Conservation (phyloP, 53 echinoderm and acorn worm genomes). For the Antedon mediterranea region DNA sequence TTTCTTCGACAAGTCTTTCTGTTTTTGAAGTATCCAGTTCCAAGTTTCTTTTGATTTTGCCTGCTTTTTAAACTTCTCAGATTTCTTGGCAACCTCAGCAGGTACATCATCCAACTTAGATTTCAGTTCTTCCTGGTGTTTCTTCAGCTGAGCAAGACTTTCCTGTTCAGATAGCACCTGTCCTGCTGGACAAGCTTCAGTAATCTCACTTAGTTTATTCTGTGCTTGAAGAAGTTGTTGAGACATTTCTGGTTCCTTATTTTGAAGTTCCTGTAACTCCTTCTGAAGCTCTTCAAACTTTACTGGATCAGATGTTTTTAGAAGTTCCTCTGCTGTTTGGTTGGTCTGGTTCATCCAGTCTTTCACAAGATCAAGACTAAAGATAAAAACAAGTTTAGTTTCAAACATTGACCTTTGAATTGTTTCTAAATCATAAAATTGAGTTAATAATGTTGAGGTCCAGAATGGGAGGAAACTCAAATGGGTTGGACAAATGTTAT, state of each 20-base stretch:
- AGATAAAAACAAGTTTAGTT: background rate
- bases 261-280: slow-evolving; percentile 28
- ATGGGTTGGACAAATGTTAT: too few species aligned
- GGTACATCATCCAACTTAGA: slow-evolving; percentile 16
- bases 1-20: slow-evolving; percentile 23
- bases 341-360: slow-evolving; percentile 29
- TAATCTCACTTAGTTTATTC: slow-evolving; percentile 6
- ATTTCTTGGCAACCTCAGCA: slow-evolving; percentile 17
- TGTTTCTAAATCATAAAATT: too few species aligned
- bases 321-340: slow-evolving; percentile 19
- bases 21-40: slow-evolving; percentile 25
- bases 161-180: slow-evolving; percentile 12
- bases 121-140: slow-evolving; percentile 17
- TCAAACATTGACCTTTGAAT: too few species aligned
- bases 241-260: background rate
- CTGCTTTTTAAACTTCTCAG: slow-evolving; percentile 28
- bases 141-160: slow-evolving; percentile 13
- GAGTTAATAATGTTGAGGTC: too few species aligned
- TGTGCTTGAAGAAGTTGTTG: background rate
- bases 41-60: slow-evolving; percentile 17
- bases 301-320: slow-evolving; percentile 22
- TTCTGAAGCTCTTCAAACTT: slow-evolving; percentile 27
- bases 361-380: slow-evolving; percentile 23
- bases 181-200: slow-evolving; percentile 19
- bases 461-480: too few species aligned